These are phyloP conservation scores for Argyresthia goedartella DNA, from an alignment of 2,888 invertebrate species.

Conservation along the genomic window DNA sequence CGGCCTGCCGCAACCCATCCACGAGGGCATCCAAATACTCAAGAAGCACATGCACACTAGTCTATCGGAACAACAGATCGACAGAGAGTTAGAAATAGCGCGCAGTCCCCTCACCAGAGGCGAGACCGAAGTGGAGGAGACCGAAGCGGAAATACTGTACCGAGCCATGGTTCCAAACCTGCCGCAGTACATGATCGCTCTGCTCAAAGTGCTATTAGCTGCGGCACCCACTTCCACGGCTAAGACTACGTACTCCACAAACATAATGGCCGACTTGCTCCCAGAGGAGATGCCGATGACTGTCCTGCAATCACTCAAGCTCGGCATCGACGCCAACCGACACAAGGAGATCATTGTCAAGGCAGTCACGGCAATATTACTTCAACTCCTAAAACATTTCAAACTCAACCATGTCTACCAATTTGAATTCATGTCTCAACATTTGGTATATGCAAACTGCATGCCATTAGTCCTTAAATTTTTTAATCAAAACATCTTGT, in stretches of 20 bases:
- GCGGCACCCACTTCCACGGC: slow-evolving; percentile 99
- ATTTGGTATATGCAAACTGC: slow-evolving; percentile 98
- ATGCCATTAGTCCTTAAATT: slow-evolving; percentile 98
- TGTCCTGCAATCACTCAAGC: slow-evolving; percentile 92
- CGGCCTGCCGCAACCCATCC: slow-evolving; percentile 96
- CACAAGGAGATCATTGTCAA: slow-evolving; percentile 99
- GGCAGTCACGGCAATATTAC: slow-evolving; percentile 89
- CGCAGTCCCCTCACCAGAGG: slow-evolving; percentile 90
- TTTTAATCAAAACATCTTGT: slow-evolving; percentile 97
- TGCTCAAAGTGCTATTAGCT: slow-evolving; percentile 95
- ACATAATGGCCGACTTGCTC: slow-evolving; percentile 97
- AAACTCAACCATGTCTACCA: slow-evolving; percentile 98
- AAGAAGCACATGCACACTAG: slow-evolving; percentile 95
- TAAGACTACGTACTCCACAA: slow-evolving; percentile 95
- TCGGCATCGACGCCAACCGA: slow-evolving; percentile 97
- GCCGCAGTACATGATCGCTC: slow-evolving; percentile 97
- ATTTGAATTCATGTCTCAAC: slow-evolving; percentile 99
- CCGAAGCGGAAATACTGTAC: slow-evolving; percentile 90
- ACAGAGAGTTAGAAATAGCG: slow-evolving; percentile 91
- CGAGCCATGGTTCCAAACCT: slow-evolving; percentile 95
- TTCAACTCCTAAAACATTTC: slow-evolving; percentile 95
- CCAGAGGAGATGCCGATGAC: slow-evolving; percentile 99
- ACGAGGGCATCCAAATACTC: slow-evolving; percentile 93
- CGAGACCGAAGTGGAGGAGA: slow-evolving; percentile 83
- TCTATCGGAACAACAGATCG: slow-evolving; percentile 91